phyloP scores from a whole-genome alignment of 2,113 vertebrate genomes.

The Galeopterus variegatus region DNA sequence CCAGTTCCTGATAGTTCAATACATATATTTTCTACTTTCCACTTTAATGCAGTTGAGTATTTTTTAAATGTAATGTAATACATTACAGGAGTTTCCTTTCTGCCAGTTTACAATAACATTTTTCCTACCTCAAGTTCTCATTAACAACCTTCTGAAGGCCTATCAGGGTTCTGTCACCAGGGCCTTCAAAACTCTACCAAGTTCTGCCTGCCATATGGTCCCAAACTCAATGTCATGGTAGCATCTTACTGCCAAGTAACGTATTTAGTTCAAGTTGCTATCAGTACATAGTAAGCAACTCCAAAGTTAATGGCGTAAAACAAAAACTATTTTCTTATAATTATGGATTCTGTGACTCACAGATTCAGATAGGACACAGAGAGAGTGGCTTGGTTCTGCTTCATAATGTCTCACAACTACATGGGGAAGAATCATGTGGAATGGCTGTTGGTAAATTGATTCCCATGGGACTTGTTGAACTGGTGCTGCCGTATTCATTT shows the following conservation, averaged over 20 bases:
- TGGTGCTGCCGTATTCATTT: neutral
- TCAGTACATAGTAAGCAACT: too few species aligned
- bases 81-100: neutral
- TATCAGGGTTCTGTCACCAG: neutral
- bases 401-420: too few species aligned
- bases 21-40: neutral
- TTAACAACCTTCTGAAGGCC: neutral
- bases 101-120: neutral
- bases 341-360: too few species aligned
- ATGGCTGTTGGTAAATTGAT: too few species aligned
- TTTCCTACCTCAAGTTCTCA: neutral
- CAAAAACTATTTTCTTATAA: too few species aligned
- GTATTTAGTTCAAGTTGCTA: too few species aligned
- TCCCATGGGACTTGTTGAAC: neutral
- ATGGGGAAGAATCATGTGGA: too few species aligned
- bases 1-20: neutral
- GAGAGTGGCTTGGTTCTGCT: too few species aligned
- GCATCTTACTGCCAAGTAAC: neutral
- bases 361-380: too few species aligned
- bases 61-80: neutral
- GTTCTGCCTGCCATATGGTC: neutral
- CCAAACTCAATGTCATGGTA: neutral
- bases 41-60: neutral
- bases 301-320: too few species aligned
- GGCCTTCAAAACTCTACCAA: neutral